Conservation (phyloP, 2,888 invertebrate genomes). For the Thera obeliscata region DNA sequence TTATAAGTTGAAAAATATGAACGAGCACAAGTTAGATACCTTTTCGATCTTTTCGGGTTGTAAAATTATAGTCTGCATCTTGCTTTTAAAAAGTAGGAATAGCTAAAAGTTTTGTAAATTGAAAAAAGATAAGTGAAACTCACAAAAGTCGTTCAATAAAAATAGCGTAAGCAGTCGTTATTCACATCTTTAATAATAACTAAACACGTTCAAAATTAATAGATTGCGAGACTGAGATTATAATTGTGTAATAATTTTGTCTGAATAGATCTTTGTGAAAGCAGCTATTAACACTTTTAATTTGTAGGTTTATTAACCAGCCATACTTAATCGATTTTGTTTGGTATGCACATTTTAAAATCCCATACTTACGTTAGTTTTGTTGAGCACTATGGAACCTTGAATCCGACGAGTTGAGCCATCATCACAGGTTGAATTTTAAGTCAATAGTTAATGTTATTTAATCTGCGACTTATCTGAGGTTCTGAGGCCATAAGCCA, state of each 20-base stretch:
- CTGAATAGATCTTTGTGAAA: conserved; percentile 13
- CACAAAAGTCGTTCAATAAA: too few relatives aligned
- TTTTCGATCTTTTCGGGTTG: too few relatives aligned
- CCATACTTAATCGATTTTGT: conserved; percentile 11
- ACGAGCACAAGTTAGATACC: too few relatives aligned
- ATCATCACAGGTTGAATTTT: conserved; percentile 33
- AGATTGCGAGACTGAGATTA: too few relatives aligned
- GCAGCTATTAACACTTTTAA: conserved; percentile 4
- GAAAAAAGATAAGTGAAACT: too few relatives aligned
- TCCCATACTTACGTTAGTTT: conserved; percentile 18
- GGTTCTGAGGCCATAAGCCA: conserved; percentile 36
- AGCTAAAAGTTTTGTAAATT: too few relatives aligned
- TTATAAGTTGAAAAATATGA: too few relatives aligned
- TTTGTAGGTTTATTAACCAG: conserved; percentile 3
- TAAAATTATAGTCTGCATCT: too few relatives aligned
- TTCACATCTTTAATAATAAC: too few relatives aligned
- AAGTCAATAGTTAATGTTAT: conserved; percentile 19
- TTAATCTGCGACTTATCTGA: conserved; percentile 15
- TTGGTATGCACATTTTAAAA: conserved; percentile 16
- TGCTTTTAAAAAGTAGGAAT: too few relatives aligned
- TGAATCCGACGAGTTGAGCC: conserved; percentile 38
- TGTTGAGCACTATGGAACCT: conserved; percentile 34
- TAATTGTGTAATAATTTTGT: background rate
- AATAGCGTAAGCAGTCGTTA: too few relatives aligned
- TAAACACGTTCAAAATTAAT: too few relatives aligned